These are phyloP conservation scores for Chironomus riparius DNA, from an alignment of 2,888 invertebrate genomes.

Conservation along the genomic window DNA sequence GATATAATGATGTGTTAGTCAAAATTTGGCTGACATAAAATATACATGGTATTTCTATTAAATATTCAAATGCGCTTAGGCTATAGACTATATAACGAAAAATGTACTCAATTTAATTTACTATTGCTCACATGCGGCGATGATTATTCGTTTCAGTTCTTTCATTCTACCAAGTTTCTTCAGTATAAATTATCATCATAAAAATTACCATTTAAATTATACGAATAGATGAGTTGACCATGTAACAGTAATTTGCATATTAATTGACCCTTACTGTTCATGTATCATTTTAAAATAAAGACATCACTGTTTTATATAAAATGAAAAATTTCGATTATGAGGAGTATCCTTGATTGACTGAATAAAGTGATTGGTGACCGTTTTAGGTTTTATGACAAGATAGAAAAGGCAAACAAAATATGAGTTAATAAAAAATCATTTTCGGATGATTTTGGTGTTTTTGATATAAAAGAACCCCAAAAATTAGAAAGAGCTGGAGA, in stretches of 20 bases:
- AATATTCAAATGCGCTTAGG: no score
- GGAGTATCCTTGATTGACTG: no score
- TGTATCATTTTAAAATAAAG: background rate
- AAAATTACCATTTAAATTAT: conserved; percentile 2
- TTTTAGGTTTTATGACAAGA: no score
- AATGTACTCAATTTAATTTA: background rate
- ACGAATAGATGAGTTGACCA: no score
- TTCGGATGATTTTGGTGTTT: background rate
- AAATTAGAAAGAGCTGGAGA: background rate
- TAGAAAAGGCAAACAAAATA: background rate
- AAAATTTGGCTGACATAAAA: background rate
- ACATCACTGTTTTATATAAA: background rate
- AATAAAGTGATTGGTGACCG: background rate
- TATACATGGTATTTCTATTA: no score
- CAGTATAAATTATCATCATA: background rate
- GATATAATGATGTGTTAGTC: no score
- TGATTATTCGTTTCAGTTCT: conserved; percentile 15
- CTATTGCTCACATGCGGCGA: background rate
- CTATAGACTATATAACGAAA: no score
- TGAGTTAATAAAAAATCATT: background rate
- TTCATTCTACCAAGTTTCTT: background rate
- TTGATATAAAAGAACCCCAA: background rate
- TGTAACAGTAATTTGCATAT: conserved; percentile 2
- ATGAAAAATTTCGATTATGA: background rate
- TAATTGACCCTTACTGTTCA: background rate